Conservation (phyloP, 1,140 invertebrate species). For the Drosophila serrata region DNA sequence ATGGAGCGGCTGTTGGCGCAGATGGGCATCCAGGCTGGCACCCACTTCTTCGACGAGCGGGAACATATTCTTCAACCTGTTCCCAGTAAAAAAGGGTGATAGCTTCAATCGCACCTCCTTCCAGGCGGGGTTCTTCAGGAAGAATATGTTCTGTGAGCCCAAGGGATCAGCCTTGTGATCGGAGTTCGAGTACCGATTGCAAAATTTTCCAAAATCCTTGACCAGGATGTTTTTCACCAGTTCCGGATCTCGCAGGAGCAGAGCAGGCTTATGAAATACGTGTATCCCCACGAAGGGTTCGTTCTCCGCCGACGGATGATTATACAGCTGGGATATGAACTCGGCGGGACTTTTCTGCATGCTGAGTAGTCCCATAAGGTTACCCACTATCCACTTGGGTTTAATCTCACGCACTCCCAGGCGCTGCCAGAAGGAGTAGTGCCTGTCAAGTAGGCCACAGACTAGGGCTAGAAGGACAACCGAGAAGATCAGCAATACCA, state of each 20-base stretch:
- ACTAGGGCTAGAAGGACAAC: constrained; percentile 18
- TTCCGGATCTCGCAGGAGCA: constrained; percentile 86
- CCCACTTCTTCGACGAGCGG: constrained; percentile 85
- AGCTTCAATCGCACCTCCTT: constrained; percentile 86
- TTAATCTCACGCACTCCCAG: constrained; percentile 81
- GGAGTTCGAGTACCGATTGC: constrained; percentile 85
- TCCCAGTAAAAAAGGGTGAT: constrained; percentile 87
- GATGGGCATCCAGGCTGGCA: constrained; percentile 66
- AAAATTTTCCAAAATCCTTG: constrained; percentile 85
- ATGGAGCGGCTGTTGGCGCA: constrained; percentile 63
- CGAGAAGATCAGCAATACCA: constrained; percentile 30
- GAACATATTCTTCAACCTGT: constrained; percentile 87
- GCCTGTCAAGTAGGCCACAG: constrained; percentile 32
- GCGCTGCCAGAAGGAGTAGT: constrained; percentile 82
- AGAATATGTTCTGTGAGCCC: constrained; percentile 79
- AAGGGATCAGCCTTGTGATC: constrained; percentile 85
- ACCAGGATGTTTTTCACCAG: constrained; percentile 86
- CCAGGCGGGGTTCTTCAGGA: constrained; percentile 85
- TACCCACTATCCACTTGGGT: constrained; percentile 81
- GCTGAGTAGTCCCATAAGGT: constrained; percentile 68
- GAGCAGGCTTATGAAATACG: constrained; percentile 85
- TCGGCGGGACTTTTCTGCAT: constrained; percentile 67
- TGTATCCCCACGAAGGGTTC: constrained; percentile 85
- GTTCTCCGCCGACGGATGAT: constrained; percentile 63
- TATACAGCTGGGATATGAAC: constrained; percentile 64